A percentile compares a stretch with the other conserved stretches of the same genome.
phyloP scores from a whole-genome alignment of 2,113 vertebrate species.

The Rhagologus leucostigma region DNA sequence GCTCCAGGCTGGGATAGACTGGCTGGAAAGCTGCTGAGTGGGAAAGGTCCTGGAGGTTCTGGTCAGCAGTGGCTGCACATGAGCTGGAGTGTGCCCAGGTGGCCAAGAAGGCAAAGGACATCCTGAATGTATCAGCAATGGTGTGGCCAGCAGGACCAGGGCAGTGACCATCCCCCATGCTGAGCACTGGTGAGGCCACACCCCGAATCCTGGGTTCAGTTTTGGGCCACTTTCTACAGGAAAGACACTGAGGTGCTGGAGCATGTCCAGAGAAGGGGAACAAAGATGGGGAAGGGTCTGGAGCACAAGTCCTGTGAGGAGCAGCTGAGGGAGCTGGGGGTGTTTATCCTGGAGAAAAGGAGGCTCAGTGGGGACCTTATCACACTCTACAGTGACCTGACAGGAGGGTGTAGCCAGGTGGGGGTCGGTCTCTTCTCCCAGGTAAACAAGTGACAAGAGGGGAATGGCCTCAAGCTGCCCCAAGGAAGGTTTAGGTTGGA shows the following conservation, averaged over 20 bases:
- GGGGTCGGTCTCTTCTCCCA: neutral
- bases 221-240: too few relatives aligned
- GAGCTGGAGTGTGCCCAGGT: neutral
- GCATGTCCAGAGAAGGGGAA: rapidly evolving
- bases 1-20: neutral
- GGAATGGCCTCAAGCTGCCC: neutral
- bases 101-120: neutral
- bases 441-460: neutral
- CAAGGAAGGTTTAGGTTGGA: neutral
- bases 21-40: neutral
- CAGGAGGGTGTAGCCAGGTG: too few relatives aligned
- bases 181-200: neutral
- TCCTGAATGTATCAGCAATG: neutral
- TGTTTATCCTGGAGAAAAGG: neutral
- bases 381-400: neutral
- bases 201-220: neutral
- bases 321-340: neutral
- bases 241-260: neutral
- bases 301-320: neutral
- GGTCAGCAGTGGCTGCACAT: neutral
- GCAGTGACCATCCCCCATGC: neutral
- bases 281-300: neutral
- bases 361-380: neutral
- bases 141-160: neutral
- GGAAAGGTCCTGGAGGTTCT: neutral